phyloP scores from a whole-genome alignment of 2,113 vertebrate genomes.

The Planiliza haematocheilus region DNA sequence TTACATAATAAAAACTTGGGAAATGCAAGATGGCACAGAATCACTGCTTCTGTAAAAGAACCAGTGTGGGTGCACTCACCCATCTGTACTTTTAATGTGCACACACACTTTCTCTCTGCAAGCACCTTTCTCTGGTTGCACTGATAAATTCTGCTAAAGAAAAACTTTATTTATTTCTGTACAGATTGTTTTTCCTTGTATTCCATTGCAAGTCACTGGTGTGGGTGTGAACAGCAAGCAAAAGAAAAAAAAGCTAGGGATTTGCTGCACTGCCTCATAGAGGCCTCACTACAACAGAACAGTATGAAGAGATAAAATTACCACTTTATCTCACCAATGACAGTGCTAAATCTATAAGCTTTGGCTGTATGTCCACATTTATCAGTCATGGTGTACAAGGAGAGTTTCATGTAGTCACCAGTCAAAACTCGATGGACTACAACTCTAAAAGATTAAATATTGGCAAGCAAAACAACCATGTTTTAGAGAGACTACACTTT shows the following conservation, averaged over 20 bases:
- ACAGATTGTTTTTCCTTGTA: not conserved
- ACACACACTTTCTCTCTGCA: not conserved
- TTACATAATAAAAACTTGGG: slow-evolving; percentile 23
- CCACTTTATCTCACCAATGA: too few relatives aligned
- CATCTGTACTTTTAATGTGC: slow-evolving; percentile 7
- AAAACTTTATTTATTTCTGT: not conserved
- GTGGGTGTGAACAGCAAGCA: not conserved
- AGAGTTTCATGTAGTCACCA: too few relatives aligned
- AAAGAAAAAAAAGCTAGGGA: not conserved
- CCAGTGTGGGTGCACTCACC: not conserved
- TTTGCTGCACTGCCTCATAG: too few relatives aligned
- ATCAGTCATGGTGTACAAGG: too few relatives aligned
- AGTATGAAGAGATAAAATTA: too few relatives aligned
- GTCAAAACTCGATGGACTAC: too few relatives aligned
- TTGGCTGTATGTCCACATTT: too few relatives aligned
- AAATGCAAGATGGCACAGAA: not conserved
- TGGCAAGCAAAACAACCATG: too few relatives aligned
- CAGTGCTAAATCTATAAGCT: too few relatives aligned
- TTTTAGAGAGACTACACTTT: too few relatives aligned
- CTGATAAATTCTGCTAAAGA: not conserved
- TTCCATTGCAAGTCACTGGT: not conserved
- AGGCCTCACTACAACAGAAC: too few relatives aligned
- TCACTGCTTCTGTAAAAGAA: slow-evolving; percentile 9
- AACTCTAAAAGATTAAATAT: too few relatives aligned
- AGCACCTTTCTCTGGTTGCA: not conserved